Conservation (phyloP, 2,797 vertebrate genomes). For the Molothrus ater region DNA sequence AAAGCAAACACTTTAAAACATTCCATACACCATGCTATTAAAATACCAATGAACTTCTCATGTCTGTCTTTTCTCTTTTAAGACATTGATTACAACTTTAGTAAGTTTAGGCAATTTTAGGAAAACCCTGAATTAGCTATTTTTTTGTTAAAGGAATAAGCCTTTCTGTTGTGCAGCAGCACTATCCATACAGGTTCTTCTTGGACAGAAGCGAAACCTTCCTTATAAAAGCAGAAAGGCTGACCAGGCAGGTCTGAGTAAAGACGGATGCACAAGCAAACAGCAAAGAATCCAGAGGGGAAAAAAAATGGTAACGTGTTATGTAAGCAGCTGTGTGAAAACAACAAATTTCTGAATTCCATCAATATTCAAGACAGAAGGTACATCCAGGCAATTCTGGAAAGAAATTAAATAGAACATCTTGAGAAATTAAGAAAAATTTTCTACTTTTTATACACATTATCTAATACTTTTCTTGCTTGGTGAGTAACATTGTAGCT, state of each 20-base stretch:
- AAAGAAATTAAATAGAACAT: not conserved
- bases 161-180: not conserved
- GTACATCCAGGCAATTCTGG: not conserved
- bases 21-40: not conserved
- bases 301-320: accelerated
- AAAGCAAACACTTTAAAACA: not conserved
- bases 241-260: not conserved
- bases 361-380: not conserved
- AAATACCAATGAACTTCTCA: not conserved
- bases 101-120: not conserved
- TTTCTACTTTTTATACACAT: not conserved
- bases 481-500: conserved; percentile 54
- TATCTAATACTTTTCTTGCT: conserved; percentile 24
- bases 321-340: not conserved
- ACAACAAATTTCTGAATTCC: not conserved
- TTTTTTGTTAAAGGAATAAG: not conserved
- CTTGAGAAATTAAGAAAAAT: not conserved
- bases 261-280: accelerated
- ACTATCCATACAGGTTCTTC: not conserved
- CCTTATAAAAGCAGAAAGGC: not conserved
- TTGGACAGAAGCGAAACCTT: not conserved
- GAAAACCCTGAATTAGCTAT: not conserved
- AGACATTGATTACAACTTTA: not conserved
- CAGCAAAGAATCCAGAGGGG: not conserved
- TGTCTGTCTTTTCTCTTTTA: not conserved